Conservation (phyloP, 2,113 vertebrate species). For the Pseudopipra pipra region DNA sequence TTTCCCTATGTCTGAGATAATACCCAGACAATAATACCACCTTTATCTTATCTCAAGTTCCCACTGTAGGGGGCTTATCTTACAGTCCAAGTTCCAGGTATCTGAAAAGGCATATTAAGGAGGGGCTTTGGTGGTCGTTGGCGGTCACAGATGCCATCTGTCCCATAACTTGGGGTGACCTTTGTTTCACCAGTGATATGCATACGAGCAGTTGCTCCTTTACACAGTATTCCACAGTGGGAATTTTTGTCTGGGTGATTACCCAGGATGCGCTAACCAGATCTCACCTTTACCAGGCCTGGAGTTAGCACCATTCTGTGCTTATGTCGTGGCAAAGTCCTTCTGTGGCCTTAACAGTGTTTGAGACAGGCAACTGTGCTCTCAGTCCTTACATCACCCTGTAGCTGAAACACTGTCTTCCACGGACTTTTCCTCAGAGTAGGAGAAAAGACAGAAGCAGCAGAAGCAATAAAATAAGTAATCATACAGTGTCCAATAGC, state of each 20-base stretch:
- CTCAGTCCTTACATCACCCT: not conserved
- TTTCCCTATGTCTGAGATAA: not conserved
- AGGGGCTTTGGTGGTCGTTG: too few relatives aligned
- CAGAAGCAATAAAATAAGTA: not conserved
- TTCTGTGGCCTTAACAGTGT: not conserved
- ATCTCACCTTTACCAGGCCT: not conserved
- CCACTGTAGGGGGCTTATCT: fast-evolving
- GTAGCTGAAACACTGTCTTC: not conserved
- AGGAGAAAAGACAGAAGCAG: not conserved
- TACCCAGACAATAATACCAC: too few relatives aligned
- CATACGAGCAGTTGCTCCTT: fast-evolving
- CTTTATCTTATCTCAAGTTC: not conserved
- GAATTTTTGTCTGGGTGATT: not conserved
- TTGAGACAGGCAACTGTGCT: not conserved
- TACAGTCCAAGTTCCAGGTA: not conserved
- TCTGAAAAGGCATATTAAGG: too few relatives aligned
- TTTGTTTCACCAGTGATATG: not conserved
- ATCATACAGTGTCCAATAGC: not conserved
- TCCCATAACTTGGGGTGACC: not conserved
- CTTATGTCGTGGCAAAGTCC: not conserved
- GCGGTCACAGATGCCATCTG: not conserved
- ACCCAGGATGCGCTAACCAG: not conserved
- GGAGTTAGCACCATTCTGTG: not conserved
- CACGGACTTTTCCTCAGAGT: not conserved
- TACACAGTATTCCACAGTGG: fast-evolving